Evolutionary conservation across 2,113 vertebrate genomes (phyloP).

Genomic region (Dasypus novemcinctus): DNA sequence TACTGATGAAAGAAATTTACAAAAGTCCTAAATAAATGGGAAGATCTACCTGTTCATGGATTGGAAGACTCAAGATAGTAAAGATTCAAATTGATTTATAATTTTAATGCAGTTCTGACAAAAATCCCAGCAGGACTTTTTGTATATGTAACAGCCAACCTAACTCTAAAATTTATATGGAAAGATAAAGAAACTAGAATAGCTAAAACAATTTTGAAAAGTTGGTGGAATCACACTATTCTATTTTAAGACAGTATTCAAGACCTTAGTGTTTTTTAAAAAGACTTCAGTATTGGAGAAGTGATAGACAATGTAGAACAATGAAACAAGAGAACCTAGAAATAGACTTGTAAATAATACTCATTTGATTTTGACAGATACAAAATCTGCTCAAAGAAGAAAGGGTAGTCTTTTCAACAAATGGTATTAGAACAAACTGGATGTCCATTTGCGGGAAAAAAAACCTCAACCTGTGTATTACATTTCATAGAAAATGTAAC

Average conservation of each 20-base stretch:
- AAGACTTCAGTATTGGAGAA: neutral
- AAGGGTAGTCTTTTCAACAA: neutral
- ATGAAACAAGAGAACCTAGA: neutral
- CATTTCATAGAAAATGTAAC: neutral
- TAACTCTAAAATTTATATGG: neutral
- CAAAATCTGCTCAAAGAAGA: neutral
- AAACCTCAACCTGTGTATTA: neutral
- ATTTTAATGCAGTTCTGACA: neutral
- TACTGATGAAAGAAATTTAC: neutral
- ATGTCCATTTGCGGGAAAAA: neutral
- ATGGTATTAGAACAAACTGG: neutral
- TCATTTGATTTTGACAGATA: neutral
- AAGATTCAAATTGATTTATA: neutral
- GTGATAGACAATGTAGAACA: neutral
- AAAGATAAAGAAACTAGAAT: neutral
- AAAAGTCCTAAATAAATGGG: neutral
- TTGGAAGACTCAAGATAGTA: neutral
- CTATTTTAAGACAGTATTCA: neutral
- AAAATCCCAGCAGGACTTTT: neutral
- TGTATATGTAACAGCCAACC: neutral
- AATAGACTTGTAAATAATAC: neutral
- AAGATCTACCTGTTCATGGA: neutral
- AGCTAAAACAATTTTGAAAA: neutral
- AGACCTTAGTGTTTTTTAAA: neutral
- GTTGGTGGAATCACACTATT: neutral